Base-by-base conservation (phyloP, 35 echinoderm and acorn worm genomes). In the Holothuria glaberrima region DNA sequence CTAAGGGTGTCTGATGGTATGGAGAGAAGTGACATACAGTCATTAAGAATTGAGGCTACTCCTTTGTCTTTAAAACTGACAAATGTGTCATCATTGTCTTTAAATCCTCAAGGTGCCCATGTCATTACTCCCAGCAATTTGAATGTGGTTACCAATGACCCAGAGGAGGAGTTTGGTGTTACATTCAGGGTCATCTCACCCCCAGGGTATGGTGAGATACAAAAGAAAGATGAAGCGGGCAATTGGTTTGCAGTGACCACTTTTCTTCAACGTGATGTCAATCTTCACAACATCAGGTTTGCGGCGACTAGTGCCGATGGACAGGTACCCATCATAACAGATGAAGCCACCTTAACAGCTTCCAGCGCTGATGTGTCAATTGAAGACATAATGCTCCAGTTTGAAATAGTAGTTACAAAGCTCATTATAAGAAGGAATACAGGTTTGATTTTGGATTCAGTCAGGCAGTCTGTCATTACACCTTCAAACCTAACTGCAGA, bases 41-140 rank as follows among this genome's bases (percentile, higher is more conserved):
- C 97, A 9, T 92, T 99, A 41, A 69, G 97, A 59, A 92, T 99
- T 38, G 97, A 99, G 45, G 91, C 89, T 12, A 71, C 89, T 21
- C 81, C 87, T 25, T 75, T 99, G 16, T 34, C 58, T 36, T 65
- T 99, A n/a, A 89, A 75, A 30, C 73, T 99, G 34, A 20, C 63
- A 29, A 92, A 95, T 83, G 46, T 59, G 27, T 88, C 90, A 25
- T 75, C 45, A 59, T 20, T 95, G 13, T 84, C 82, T 66, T 36
- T 94, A 6, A 99, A 99, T 67, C 97, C 97, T 48, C 33, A 75
- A 46, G 44, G 88, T 21, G 59, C 84, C 48, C 80, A 87, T 30
- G 21, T 84, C 13, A 91, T 99, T 34, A 62, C 54, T 17, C 75
- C 88, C n/a, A 34, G 75, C 5, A 78, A 93, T 68, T 71, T 99